Base-by-base conservation (phyloP, 1,140 invertebrate species). In the Holcopasites calliopsidis region DNA sequence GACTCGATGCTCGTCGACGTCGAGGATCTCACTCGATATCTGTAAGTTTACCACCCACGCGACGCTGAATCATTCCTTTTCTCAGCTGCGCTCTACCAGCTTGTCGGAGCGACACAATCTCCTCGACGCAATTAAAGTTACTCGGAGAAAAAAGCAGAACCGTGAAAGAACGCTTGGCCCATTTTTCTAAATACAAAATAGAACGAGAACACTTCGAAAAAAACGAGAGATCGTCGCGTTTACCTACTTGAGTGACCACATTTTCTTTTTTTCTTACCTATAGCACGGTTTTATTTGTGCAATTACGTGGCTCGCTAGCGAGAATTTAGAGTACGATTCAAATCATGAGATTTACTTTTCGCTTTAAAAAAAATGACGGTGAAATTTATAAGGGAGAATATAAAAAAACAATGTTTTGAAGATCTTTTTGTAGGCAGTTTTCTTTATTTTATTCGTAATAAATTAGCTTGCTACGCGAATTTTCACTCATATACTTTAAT, bases 1-100 rank as follows among this genome's bases (percentile, higher is more conserved):
- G 98, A 99, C 91, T 98, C 98, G 18, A 98, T 98, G 96, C 93
- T 99, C 69, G 97, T 99, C 6, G 97, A 99, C 89, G 98, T 99
- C 80, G 98, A 99, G 92, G 98, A 99, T 92, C 93, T 98, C 50
- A 98, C 97, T 40, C 93, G 97, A 94, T 98, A 97, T 90, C 92
- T 97, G 96, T 97, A 92, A 95, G 95, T 94, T 72, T 3, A 38
- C 8, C n/a, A 7, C 1, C 21, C 6, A 16, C 31, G n/a, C 33
- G 38, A 40, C 1, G 18, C 10, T 49, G 13, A 23, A 35, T 6
- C 47, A 16, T 0, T 33, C 23, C 42, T 55, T 3, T 13, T 13
- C 10, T n/a, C n/a, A 5, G 1, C 13, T 26, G 1, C 26, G 1
- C 11, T 23, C 31, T 35, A n/a, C 40, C n/a, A n/a, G n/a, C n/a